Percentiles rank a stretch among this genome's conserved stretches.
Evolutionary conservation across 53 echinoderm and acorn worm genomes (phyloP).

Genomic region (Antedon mediterranea): DNA sequence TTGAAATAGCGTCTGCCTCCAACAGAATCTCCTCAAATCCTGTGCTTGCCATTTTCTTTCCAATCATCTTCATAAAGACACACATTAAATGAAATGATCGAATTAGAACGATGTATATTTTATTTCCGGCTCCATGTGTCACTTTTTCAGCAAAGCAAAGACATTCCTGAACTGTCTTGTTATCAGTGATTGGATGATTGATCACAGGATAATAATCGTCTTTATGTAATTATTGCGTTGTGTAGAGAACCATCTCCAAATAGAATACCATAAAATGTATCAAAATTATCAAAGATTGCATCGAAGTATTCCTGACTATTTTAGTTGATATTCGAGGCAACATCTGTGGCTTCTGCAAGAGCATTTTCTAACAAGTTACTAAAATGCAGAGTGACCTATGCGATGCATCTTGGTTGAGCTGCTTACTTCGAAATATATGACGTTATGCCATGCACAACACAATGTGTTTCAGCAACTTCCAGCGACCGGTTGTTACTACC

Average conservation of each 20-base stretch:
- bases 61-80: constrained; percentile 45
- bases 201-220: constrained; percentile 50
- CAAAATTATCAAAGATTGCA: constrained; percentile 44
- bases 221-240: constrained; percentile 15
- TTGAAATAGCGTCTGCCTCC: constrained; percentile 24
- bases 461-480: constrained; percentile 47
- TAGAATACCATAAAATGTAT: constrained; percentile 5
- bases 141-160: background rate
- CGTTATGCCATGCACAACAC: constrained; percentile 28
- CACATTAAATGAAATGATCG: constrained; percentile 36
- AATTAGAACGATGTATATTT: constrained; percentile 10
- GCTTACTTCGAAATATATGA: constrained; percentile 34
- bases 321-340: too few relatives aligned
- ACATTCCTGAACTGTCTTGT: constrained; percentile 17
- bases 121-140: too few relatives aligned
- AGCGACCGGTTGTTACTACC: constrained; percentile 23
- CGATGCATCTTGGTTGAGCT: constrained; percentile 23
- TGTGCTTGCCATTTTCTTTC: constrained; percentile 38
- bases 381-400: constrained; percentile 37
- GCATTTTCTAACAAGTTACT: too few relatives aligned
- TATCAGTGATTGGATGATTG: constrained; percentile 42
- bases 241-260: constrained; percentile 26
- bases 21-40: constrained; percentile 20
- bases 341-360: constrained; percentile 12
- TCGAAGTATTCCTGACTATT: too few relatives aligned